Percentiles rank a stretch among this genome's conserved stretches.
Evolutionary conservation across 2,797 vertebrate species (phyloP).

Genomic region (Gastrophryne carolinensis): DNA sequence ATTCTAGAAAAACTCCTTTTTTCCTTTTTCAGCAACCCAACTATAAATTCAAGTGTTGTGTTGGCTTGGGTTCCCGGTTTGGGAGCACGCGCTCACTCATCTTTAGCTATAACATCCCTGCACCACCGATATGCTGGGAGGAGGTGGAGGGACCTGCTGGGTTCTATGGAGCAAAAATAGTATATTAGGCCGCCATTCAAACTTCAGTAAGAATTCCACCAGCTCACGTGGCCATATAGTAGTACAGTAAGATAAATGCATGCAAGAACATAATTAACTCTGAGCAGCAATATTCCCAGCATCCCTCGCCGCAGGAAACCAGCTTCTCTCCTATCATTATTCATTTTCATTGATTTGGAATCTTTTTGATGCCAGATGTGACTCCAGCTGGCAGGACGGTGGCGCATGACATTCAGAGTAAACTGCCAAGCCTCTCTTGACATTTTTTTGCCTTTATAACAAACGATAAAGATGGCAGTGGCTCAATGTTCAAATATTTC

Average conservation of each 20-base stretch:
- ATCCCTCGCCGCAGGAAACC: conserved; percentile 23
- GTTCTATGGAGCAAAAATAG: too few species aligned
- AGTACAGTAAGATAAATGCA: conserved; percentile 23
- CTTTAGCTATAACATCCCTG: too few species aligned
- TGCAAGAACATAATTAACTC: conserved; percentile 43
- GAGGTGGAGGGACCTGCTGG: too few species aligned
- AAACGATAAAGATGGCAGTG: conserved; percentile 48
- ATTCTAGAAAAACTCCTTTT: too few species aligned
- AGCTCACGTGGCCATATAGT: not conserved
- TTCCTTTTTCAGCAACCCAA: too few species aligned
- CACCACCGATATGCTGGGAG: too few species aligned
- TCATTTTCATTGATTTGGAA: conserved; percentile 53
- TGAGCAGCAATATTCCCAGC: conserved; percentile 16
- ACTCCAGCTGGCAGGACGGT: conserved; percentile 45
- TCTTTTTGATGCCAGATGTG: conserved; percentile 47
- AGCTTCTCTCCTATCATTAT: conserved; percentile 33
- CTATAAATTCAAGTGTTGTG: too few species aligned
- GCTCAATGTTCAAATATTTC: conserved; percentile 37
- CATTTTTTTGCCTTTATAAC: conserved; percentile 41
- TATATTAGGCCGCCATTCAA: too few species aligned
- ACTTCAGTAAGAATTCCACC: too few species aligned
- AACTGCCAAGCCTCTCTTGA: conserved; percentile 49
- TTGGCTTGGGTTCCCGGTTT: too few species aligned
- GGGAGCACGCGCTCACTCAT: too few species aligned
- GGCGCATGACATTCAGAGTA: conserved; percentile 42